phyloP scores from a whole-genome alignment of 1,140 invertebrate species.

The Stegodyphus dumicola region DNA sequence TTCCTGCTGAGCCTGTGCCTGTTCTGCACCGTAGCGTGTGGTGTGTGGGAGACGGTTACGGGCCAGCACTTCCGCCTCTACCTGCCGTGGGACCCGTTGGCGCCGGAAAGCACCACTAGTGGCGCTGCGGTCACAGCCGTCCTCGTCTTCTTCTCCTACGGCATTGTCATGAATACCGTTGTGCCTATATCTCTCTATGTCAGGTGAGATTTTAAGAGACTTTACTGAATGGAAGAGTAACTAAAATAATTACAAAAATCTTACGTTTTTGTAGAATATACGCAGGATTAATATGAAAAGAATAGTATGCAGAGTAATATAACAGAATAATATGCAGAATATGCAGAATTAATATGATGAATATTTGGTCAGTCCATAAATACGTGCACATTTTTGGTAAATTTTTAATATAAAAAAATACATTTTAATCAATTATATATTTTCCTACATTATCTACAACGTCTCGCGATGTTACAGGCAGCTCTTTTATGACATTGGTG shows the following conservation, averaged over 20 bases:
- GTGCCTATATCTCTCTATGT: constrained; percentile 99
- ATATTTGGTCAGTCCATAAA: no score
- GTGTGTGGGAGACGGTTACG: constrained; percentile 95
- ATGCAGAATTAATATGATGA: no score
- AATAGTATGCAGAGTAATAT: no score
- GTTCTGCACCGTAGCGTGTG: constrained; percentile 96
- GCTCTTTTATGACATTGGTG: no score
- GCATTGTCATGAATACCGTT: constrained; percentile 98
- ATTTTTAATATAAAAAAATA: no score
- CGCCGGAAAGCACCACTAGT: constrained; percentile 79
- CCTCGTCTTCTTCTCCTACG: constrained; percentile 98
- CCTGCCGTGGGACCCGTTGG: constrained; percentile 93
- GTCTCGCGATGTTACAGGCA: no score
- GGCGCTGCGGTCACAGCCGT: constrained; percentile 91
- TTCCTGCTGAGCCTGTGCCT: constrained; percentile 97
- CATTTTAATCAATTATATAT: no score
- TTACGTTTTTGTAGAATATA: neutral
- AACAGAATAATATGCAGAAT: no score
- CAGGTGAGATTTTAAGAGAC: constrained; percentile 27
- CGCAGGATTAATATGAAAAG: no score
- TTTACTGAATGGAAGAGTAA: neutral
- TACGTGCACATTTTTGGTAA: no score
- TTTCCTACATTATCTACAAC: no score
- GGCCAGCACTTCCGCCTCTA: constrained; percentile 89
- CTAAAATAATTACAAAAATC: neutral